Evolutionary conservation across 2,113 vertebrate genomes (phyloP).

Genomic region (Mobula birostris): DNA sequence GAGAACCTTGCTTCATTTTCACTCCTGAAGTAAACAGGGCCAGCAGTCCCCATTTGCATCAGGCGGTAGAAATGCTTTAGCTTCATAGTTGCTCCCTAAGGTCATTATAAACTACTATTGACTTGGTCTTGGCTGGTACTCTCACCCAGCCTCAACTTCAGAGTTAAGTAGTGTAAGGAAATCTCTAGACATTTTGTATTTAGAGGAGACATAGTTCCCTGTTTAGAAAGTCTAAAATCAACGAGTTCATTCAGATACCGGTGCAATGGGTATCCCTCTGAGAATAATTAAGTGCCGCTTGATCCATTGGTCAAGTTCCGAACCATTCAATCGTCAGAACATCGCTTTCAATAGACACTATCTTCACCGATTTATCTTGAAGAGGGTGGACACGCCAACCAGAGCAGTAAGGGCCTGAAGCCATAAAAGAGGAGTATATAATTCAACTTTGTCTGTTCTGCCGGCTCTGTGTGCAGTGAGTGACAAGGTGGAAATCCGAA

Average conservation of each 20-base stretch:
- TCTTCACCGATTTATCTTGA: neutral
- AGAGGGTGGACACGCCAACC: neutral
- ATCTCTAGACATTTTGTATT: neutral
- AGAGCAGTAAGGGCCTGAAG: neutral
- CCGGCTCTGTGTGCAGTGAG: neutral
- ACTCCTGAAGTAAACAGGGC: neutral
- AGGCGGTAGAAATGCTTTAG: neutral
- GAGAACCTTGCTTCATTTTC: neutral
- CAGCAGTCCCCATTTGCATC: neutral
- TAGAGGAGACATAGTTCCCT: too few relatives aligned
- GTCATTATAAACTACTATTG: neutral
- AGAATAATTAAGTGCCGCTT: neutral
- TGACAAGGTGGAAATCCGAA: neutral
- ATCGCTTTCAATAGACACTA: neutral
- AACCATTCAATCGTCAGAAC: neutral
- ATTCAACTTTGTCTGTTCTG: neutral
- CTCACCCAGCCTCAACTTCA: neutral
- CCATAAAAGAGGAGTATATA: neutral
- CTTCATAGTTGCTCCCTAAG: too few relatives aligned
- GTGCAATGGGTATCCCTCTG: too few relatives aligned
- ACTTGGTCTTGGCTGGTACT: neutral
- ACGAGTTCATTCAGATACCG: too few relatives aligned
- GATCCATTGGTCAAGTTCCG: neutral
- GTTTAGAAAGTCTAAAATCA: neutral
- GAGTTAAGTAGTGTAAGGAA: neutral